These are phyloP conservation scores for Brienomyrus longianalis DNA, from an alignment of 2,113 vertebrate genomes.

Conservation along the genomic window DNA sequence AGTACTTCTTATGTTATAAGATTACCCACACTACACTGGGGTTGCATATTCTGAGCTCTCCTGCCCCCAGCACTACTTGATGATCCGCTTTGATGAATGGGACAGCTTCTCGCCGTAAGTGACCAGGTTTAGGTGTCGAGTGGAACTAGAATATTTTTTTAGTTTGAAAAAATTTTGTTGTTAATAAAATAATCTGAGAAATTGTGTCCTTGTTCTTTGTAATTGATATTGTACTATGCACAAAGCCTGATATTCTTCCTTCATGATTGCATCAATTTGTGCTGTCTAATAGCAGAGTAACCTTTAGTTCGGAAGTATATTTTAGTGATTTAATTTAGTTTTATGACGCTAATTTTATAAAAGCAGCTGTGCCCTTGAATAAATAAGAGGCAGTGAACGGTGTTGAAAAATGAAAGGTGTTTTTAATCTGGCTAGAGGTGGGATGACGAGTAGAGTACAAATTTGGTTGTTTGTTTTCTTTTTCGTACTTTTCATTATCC, in stretches of 20 bases:
- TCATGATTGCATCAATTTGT: neutral
- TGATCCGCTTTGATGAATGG: neutral
- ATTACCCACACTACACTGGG: neutral
- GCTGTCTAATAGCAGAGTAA: neutral
- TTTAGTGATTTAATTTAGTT: neutral
- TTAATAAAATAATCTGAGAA: slow-evolving; percentile 11
- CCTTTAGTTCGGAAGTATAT: neutral
- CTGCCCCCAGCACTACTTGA: neutral
- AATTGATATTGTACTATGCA: neutral
- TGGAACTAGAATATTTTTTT: neutral
- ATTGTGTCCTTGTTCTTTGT: neutral
- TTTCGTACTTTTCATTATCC: neutral
- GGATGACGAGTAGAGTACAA: neutral
- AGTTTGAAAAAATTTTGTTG: neutral
- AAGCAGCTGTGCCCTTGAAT: neutral
- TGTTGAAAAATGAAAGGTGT: neutral
- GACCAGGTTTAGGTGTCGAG: neutral
- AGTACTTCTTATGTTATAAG: neutral
- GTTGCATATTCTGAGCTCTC: neutral
- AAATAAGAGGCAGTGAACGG: neutral
- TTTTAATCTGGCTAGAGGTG: neutral
- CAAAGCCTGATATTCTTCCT: neutral
- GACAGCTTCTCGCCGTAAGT: neutral
- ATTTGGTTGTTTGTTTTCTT: neutral
- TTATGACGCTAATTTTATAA: neutral